Evolutionary conservation across 2,888 invertebrate genomes (phyloP).

Genomic region (Rhamphomyia laevipes): DNA sequence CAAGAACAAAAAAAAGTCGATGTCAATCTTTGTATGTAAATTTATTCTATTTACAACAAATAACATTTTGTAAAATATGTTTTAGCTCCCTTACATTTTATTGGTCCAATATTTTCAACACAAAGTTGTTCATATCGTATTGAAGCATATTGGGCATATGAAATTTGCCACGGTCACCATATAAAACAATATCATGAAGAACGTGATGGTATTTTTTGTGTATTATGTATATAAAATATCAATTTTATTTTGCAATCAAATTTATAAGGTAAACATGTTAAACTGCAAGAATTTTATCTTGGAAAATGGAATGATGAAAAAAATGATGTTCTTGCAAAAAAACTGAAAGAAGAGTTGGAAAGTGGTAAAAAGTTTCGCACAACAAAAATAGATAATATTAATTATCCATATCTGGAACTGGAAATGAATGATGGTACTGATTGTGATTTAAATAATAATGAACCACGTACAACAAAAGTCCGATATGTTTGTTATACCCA

Average conservation of each 20-base stretch:
- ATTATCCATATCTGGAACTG: slow-evolving; percentile 78
- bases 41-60: not conserved
- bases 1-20: slow-evolving; percentile 30
- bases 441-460: slow-evolving; percentile 82
- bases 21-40: slow-evolving; percentile 25
- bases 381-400: slow-evolving; percentile 77
- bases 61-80: not conserved
- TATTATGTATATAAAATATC: not conserved
- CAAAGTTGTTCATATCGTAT: slow-evolving; percentile 74
- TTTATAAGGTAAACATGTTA: slow-evolving; percentile 54
- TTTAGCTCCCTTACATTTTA: slow-evolving; percentile 57
- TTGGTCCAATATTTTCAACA: slow-evolving; percentile 64
- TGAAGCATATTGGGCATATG: slow-evolving; percentile 93
- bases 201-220: slow-evolving; percentile 50
- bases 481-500: slow-evolving; percentile 81
- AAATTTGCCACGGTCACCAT: slow-evolving; percentile 85
- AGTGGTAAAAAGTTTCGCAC: slow-evolving; percentile 45
- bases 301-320: slow-evolving; percentile 64
- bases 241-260: not conserved
- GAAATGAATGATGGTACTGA: slow-evolving; percentile 79
- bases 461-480: slow-evolving; percentile 68
- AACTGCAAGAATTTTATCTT: slow-evolving; percentile 73
- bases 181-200: slow-evolving; percentile 94
- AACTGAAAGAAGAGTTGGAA: slow-evolving; percentile 41
- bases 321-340: slow-evolving; percentile 44